Percentiles rank a stretch among this genome's conserved stretches.
phyloP scores from a whole-genome alignment of 2,888 invertebrate genomes.

The Alloplasta piceator region DNA sequence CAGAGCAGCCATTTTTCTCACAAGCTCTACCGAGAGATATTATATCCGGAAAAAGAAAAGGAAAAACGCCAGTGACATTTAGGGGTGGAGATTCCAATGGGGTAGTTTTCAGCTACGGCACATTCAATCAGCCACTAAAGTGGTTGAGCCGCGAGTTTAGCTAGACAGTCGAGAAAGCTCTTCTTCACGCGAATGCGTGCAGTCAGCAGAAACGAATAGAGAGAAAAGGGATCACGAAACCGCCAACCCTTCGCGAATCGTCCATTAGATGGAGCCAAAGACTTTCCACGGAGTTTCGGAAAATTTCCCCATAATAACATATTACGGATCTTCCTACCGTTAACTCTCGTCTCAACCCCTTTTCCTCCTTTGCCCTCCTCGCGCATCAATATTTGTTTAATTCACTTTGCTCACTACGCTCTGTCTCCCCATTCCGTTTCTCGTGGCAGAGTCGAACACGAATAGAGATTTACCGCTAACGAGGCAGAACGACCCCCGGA shows the following conservation, averaged over 20 bases:
- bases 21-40: constrained; percentile 49
- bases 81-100: constrained; percentile 24
- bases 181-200: constrained; percentile 62
- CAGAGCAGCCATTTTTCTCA: background rate
- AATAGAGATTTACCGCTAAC: constrained; percentile 60
- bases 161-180: constrained; percentile 52
- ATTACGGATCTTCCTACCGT: constrained; percentile 40
- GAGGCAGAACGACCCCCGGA: constrained; percentile 54
- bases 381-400: constrained; percentile 71
- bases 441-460: constrained; percentile 34
- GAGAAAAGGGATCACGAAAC: constrained; percentile 22
- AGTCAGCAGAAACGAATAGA: constrained; percentile 44
- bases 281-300: constrained; percentile 68
- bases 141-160: constrained; percentile 70
- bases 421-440: constrained; percentile 24
- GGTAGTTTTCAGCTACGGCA: constrained; percentile 74
- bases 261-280: constrained; percentile 1
- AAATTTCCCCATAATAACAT: constrained; percentile 73
- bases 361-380: constrained; percentile 1
- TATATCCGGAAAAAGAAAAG: constrained; percentile 20
- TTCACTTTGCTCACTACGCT: constrained; percentile 68
- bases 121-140: constrained; percentile 71
- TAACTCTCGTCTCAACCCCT: constrained; percentile 32
- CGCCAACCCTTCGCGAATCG: constrained; percentile 25
- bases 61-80: constrained; percentile 19